Evolutionary conservation across 2,113 vertebrate genomes (phyloP).

Genomic region (Pristiophorus japonicus): DNA sequence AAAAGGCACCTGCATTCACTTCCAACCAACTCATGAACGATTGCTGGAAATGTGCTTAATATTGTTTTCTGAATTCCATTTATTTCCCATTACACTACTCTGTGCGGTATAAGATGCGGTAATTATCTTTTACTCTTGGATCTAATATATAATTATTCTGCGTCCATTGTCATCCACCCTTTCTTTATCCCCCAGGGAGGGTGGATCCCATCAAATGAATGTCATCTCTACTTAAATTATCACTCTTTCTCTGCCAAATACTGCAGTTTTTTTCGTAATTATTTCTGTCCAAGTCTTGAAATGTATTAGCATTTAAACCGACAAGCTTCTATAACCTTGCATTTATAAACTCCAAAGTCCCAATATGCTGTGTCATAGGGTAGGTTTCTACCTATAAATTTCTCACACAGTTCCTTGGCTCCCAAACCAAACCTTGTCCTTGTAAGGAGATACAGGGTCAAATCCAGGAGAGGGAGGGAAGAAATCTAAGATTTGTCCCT

Average conservation of each 20-base stretch:
- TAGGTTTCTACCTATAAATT: background rate
- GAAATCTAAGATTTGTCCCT: background rate
- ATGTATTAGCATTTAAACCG: background rate
- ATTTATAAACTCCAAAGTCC: background rate
- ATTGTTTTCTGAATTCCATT: background rate
- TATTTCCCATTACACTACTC: background rate
- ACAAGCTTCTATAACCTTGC: background rate
- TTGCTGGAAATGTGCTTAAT: too few relatives aligned
- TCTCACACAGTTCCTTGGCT: background rate
- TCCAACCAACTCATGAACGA: background rate
- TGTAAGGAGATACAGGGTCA: background rate
- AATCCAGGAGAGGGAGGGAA: background rate
- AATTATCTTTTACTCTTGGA: background rate
- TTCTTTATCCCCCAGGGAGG: background rate
- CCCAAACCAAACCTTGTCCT: background rate
- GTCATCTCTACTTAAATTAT: background rate
- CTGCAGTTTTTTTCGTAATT: background rate
- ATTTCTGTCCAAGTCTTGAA: background rate
- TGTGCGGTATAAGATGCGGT: background rate
- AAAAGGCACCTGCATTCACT: background rate
- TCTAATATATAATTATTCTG: too few relatives aligned
- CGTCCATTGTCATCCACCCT: background rate
- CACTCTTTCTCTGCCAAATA: background rate
- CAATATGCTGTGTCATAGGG: background rate
- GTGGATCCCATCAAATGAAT: background rate